Percentiles rank a stretch among this genome's conserved stretches.
phyloP scores from a whole-genome alignment of 2,797 vertebrate species.

The Urocyon cinereoargenteus region DNA sequence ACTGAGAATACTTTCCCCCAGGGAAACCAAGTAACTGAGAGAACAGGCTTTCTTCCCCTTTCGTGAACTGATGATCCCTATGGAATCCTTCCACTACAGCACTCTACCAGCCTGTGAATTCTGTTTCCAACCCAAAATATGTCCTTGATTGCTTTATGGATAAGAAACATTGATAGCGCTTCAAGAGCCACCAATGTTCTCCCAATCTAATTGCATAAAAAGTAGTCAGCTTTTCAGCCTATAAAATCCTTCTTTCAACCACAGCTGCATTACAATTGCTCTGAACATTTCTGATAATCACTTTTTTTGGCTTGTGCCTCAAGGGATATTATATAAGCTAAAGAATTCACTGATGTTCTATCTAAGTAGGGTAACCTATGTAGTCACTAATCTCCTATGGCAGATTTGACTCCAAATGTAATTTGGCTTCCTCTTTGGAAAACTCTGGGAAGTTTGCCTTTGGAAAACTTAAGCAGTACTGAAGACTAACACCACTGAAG shows the following conservation, averaged over 20 bases:
- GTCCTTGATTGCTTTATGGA: background rate
- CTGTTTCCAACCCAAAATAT: background rate
- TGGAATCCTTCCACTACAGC: background rate
- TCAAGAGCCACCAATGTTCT: background rate
- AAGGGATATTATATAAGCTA: background rate
- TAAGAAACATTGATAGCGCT: background rate
- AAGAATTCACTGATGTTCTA: background rate
- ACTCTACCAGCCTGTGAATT: background rate
- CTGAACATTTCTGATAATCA: slow-evolving; percentile 16
- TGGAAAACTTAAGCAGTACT: slow-evolving; percentile 3
- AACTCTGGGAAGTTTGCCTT: background rate
- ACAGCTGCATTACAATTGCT: background rate
- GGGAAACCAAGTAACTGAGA: background rate
- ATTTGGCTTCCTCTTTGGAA: background rate
- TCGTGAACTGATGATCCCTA: background rate
- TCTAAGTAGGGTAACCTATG: background rate
- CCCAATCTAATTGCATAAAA: background rate
- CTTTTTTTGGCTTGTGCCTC: background rate
- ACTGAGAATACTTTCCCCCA: background rate
- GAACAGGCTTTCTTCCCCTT: background rate
- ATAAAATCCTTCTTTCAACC: slow-evolving; percentile 12
- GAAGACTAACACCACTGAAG: background rate
- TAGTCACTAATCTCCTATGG: background rate
- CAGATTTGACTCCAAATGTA: background rate
- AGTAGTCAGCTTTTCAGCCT: background rate